Conservation (phyloP, 2,888 invertebrate species). For the Xestia ashworthii region DNA sequence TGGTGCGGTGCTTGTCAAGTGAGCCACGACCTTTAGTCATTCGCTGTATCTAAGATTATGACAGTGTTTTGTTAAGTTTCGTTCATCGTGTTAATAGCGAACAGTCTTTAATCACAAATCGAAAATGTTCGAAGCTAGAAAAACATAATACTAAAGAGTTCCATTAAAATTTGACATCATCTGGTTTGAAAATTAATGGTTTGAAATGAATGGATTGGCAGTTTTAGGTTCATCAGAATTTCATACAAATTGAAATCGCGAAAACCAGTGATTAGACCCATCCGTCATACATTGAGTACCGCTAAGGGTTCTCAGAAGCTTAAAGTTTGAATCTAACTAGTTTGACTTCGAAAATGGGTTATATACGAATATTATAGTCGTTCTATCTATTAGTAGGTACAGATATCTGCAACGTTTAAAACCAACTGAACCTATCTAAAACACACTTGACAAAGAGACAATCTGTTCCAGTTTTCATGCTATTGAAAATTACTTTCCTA, state of each 20-base stretch:
- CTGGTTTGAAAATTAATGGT: background rate
- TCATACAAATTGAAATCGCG: background rate
- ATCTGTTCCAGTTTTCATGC: conserved; percentile 27
- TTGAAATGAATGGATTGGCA: no score
- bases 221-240: background rate
- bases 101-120: background rate
- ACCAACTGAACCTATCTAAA: background rate
- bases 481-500: conserved; percentile 23
- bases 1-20: no score
- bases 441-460: background rate
- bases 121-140: background rate
- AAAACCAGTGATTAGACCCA: background rate
- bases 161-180: background rate
- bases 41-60: background rate
- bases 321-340: conserved; percentile 7
- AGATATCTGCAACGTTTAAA: background rate
- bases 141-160: background rate
- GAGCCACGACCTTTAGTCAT: no score
- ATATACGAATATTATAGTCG: background rate
- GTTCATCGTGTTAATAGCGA: background rate
- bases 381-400: conserved; percentile 1
- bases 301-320: background rate
- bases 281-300: conserved; percentile 2
- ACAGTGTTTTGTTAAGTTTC: background rate
- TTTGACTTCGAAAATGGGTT: conserved; percentile 1